Evolutionary conservation across 2,113 vertebrate genomes (phyloP).

Genomic region (Sorex araneus): DNA sequence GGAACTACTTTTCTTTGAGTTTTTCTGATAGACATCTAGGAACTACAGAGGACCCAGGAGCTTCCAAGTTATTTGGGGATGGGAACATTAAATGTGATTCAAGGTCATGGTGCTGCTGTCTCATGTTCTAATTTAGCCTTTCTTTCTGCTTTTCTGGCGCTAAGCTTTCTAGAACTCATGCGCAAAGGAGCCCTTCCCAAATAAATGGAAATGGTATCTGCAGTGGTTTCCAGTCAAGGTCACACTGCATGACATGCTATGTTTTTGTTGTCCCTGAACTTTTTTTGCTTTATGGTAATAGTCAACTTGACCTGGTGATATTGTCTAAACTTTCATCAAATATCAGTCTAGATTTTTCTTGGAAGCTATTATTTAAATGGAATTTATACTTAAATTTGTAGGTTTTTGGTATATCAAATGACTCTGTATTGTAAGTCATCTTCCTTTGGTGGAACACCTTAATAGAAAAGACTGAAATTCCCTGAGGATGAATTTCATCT

Average conservation of each 20-base stretch:
- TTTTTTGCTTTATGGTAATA: not conserved
- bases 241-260: no score
- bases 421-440: not conserved
- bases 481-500: not conserved
- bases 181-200: not conserved
- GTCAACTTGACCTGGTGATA: not conserved
- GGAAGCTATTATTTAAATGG: not conserved
- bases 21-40: slow-evolving; percentile 1
- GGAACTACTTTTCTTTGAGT: slow-evolving; percentile 55
- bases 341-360: not conserved
- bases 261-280: not conserved
- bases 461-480: not conserved
- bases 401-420: not conserved
- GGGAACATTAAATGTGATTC: no score
- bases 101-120: not conserved
- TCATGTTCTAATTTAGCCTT: not conserved
- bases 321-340: not conserved
- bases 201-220: not conserved
- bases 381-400: not conserved
- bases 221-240: not conserved
- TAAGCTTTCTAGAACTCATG: not conserved
- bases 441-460: not conserved
- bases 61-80: not conserved
- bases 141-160: not conserved
- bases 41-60: not conserved